Evolutionary conservation across 35 echinoderm and acorn worm genomes (phyloP).

Genomic region (Amphiura filiformis): DNA sequence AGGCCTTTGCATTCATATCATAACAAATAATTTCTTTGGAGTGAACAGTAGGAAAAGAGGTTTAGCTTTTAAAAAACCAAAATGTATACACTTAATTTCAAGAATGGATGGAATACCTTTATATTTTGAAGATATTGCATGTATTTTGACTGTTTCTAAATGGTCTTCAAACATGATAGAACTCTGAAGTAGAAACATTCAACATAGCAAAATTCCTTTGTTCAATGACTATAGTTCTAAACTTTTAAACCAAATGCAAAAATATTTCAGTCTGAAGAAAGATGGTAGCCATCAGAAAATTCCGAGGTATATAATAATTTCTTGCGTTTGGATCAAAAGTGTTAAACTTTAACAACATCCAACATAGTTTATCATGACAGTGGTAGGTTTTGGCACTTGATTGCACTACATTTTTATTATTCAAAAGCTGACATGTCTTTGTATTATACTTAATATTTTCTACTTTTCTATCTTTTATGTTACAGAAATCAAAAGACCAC

Average conservation of each 20-base stretch:
- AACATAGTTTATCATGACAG: not conserved
- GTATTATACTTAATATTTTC: not conserved
- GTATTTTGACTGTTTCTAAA: too few relatives aligned
- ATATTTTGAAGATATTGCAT: too few relatives aligned
- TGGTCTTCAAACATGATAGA: too few relatives aligned
- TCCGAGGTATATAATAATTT: not conserved
- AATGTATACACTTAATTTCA: too few relatives aligned
- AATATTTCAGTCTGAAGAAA: too few relatives aligned
- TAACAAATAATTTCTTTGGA: not conserved
- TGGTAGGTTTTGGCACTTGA: not conserved
- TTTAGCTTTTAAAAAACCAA: too few relatives aligned
- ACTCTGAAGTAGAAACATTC: too few relatives aligned
- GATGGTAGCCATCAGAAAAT: not conserved
- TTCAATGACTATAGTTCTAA: too few relatives aligned
- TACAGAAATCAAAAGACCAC: slow-evolving; percentile 38
- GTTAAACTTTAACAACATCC: not conserved
- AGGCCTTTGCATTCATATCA: not conserved
- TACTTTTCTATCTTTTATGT: not conserved
- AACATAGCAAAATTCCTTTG: too few relatives aligned
- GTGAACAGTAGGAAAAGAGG: not conserved
- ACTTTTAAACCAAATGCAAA: too few relatives aligned
- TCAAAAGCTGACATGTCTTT: not conserved
- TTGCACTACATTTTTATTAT: not conserved
- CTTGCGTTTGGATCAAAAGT: too few relatives aligned
- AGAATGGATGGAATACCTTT: too few relatives aligned